Conservation (phyloP, 2,888 invertebrate genomes). For the Ormyrus labotus region DNA sequence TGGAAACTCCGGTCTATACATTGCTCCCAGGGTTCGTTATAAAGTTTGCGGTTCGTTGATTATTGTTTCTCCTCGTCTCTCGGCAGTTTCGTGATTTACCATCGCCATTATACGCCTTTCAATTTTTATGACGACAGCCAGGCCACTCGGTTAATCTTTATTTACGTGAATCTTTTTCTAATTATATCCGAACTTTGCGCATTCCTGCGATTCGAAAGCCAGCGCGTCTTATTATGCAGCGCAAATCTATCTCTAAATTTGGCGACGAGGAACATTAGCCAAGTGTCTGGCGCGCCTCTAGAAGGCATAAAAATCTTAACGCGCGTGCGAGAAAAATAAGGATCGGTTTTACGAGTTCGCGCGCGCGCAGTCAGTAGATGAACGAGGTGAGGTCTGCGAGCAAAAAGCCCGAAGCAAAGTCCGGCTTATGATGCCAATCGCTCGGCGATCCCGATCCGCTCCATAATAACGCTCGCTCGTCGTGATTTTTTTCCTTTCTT, state of each 20-base stretch:
- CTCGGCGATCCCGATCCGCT: constrained; percentile 29
- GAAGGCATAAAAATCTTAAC: constrained; percentile 51
- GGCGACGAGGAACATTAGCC: constrained; percentile 39
- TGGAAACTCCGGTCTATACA: constrained; percentile 56
- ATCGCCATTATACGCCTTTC: constrained; percentile 25
- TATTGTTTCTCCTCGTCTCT: constrained; percentile 50
- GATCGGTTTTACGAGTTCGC: constrained; percentile 52
- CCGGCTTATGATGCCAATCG: constrained; percentile 52
- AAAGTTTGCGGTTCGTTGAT: constrained; percentile 52
- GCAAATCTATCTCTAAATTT: too few species aligned
- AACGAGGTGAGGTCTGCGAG: constrained; percentile 26
- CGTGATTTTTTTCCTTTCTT: constrained; percentile 50
- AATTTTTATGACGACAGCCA: constrained; percentile 39
- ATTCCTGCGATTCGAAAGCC: too few species aligned
- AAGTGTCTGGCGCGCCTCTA: constrained; percentile 39
- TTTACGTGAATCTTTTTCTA: background rate
- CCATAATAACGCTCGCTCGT: background rate
- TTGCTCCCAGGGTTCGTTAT: constrained; percentile 27
- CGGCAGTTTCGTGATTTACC: constrained; percentile 31
- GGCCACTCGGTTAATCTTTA: constrained; percentile 1
- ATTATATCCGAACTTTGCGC: too few species aligned
- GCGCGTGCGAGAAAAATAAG: constrained; percentile 28
- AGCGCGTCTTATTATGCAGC: too few species aligned
- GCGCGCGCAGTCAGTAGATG: constrained; percentile 11
- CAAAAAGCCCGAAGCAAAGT: constrained; percentile 24